Conservation (phyloP, 1,140 invertebrate species). For the Tetragnatha versicolor region DNA sequence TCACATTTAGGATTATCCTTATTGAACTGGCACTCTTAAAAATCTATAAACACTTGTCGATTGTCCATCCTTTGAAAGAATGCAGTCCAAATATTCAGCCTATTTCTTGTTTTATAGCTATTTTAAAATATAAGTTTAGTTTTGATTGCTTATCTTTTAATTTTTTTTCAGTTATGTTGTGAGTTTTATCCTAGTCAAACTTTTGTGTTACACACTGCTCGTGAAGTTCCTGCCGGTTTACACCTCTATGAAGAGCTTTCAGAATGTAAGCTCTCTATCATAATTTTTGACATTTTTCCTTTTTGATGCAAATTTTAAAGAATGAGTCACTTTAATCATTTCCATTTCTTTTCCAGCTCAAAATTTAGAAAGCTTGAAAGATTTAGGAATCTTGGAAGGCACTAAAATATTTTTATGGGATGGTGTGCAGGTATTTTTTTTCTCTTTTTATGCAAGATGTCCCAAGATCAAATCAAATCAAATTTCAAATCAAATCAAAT, state of each 20-base stretch:
- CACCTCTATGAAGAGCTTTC: constrained; percentile 51
- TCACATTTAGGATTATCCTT: too few relatives aligned
- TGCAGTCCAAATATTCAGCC: too few relatives aligned
- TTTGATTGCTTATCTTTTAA: not conserved
- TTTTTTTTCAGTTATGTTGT: constrained; percentile 35
- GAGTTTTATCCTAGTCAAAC: constrained; percentile 31
- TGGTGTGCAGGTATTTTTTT: constrained; percentile 34
- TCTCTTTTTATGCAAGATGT: too few relatives aligned
- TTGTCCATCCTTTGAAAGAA: too few relatives aligned
- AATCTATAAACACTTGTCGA: too few relatives aligned
- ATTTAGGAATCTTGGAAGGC: constrained; percentile 45
- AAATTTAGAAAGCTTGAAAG: constrained; percentile 37
- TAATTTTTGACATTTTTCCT: not conserved
- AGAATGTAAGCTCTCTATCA: constrained; percentile 16
- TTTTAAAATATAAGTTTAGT: not conserved
- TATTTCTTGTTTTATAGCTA: not conserved
- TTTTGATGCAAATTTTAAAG: not conserved
- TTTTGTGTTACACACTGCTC: constrained; percentile 27
- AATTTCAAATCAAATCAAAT: too few relatives aligned
- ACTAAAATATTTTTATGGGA: constrained; percentile 51
- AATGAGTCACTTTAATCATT: not conserved
- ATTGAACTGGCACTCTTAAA: too few relatives aligned
- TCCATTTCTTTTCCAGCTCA: constrained; percentile 32
- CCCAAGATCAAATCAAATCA: too few relatives aligned
- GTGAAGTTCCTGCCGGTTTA: constrained; percentile 51